These are phyloP conservation scores for Scaptomyza flava DNA, from an alignment of 2,888 invertebrate species.

Conservation along the genomic window DNA sequence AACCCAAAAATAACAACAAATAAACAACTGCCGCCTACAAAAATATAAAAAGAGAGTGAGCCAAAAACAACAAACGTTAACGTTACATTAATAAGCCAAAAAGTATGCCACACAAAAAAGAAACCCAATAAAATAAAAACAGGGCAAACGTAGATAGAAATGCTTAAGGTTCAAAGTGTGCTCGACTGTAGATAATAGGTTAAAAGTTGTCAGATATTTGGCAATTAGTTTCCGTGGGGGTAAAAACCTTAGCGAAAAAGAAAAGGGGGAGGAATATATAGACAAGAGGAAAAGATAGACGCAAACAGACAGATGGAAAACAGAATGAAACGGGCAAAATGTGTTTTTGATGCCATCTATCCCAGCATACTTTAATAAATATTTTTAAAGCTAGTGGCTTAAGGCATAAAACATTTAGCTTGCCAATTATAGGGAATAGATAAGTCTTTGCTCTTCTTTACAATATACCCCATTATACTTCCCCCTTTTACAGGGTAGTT, in stretches of 20 bases:
- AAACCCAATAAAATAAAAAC: conserved; percentile 20
- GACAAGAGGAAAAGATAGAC: too few species aligned
- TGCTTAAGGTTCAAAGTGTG: conserved; percentile 28
- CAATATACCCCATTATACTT: not conserved
- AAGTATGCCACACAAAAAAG: conserved; percentile 68
- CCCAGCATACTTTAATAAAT: too few species aligned
- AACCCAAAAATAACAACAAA: conserved; percentile 28
- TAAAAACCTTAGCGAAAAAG: not conserved
- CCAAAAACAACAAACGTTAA: conserved; percentile 65
- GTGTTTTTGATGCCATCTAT: too few species aligned
- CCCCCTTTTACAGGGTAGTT: conserved; percentile 23
- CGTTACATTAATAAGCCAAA: conserved; percentile 75
- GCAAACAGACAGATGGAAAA: too few species aligned
- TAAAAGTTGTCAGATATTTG: conserved; percentile 9
- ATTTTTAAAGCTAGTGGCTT: too few species aligned
- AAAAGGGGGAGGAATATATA: not conserved
- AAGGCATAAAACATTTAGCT: too few species aligned
- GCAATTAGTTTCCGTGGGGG: conserved; percentile 14
- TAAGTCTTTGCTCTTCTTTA: not conserved
- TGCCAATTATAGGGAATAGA: too few species aligned
- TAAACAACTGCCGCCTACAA: conserved; percentile 23
- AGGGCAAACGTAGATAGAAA: conserved; percentile 31
- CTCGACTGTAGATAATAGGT: conserved; percentile 27
- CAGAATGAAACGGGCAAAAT: too few species aligned
- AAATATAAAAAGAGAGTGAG: conserved; percentile 3